These are phyloP conservation scores for Tetropium fuscum DNA, from an alignment of 2,888 invertebrate genomes.

Conservation along the genomic window DNA sequence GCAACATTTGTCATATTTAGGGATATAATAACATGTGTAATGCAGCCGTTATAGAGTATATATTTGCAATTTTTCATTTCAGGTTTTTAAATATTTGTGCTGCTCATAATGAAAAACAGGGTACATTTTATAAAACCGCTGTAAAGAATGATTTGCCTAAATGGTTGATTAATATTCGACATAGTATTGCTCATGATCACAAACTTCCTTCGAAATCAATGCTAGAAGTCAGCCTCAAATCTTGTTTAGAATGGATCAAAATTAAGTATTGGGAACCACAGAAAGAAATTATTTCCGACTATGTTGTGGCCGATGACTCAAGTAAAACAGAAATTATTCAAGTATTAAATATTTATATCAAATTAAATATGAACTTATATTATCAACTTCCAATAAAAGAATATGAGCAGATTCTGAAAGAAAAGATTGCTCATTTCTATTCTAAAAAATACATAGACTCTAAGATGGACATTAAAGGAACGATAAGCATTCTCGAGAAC, in stretches of 20 bases:
- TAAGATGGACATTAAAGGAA: constrained; percentile 22
- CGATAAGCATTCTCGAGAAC: constrained; percentile 28
- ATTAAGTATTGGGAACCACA: constrained; percentile 75
- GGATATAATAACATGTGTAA: too few relatives aligned
- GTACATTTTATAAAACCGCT: constrained; percentile 69
- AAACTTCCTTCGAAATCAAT: constrained; percentile 74
- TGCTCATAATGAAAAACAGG: constrained; percentile 58
- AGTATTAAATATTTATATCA: constrained; percentile 30
- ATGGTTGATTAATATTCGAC: constrained; percentile 84
- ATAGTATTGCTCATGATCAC: constrained; percentile 81
- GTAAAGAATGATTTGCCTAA: constrained; percentile 77
- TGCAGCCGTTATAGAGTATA: too few relatives aligned
- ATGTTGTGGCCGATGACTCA: constrained; percentile 34
- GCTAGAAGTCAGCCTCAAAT: constrained; percentile 73
- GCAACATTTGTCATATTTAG: too few relatives aligned
- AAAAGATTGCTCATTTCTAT: constrained; percentile 30
- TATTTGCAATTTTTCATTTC: constrained; percentile 43
- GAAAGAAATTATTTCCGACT: constrained; percentile 48
- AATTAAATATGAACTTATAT: constrained; percentile 40
- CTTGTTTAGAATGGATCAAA: constrained; percentile 78
- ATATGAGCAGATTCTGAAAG: constrained; percentile 48
- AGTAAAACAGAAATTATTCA: constrained; percentile 24
- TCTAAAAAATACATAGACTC: constrained; percentile 27
- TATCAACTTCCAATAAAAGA: constrained; percentile 50
- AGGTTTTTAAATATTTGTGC: constrained; percentile 64